These are phyloP conservation scores for Apotomis betuletana DNA, from an alignment of 2,888 invertebrate genomes.

Conservation along the genomic window DNA sequence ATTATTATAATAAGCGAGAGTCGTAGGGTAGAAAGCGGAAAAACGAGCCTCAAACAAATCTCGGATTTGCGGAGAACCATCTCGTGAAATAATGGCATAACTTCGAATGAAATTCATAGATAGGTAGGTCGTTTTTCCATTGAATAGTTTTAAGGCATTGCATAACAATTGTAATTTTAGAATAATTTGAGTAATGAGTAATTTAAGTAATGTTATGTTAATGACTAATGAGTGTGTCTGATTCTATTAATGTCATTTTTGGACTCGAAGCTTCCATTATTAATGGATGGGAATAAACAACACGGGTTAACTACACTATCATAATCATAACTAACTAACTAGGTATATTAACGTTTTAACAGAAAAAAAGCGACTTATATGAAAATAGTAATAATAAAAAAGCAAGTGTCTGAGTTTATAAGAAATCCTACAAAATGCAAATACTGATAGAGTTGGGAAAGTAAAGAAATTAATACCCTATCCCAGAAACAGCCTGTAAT, in stretches of 20 bases:
- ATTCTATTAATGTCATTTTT: not conserved
- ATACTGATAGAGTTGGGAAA: too few relatives aligned
- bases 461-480: too few relatives aligned
- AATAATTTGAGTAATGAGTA: constrained; percentile 32
- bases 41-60: not conserved
- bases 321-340: too few relatives aligned
- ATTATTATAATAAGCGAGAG: constrained; percentile 24
- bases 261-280: not conserved
- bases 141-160: not conserved
- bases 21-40: constrained; percentile 22
- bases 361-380: too few relatives aligned
- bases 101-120: not conserved
- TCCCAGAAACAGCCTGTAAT: too few relatives aligned
- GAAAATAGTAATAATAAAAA: too few relatives aligned
- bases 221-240: not conserved
- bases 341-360: too few relatives aligned
- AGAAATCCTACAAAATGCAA: too few relatives aligned
- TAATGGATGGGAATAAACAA: too few relatives aligned
- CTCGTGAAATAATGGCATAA: not conserved
- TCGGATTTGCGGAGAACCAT: not conserved
- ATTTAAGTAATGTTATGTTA: constrained; percentile 8
- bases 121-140: not conserved
- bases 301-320: too few relatives aligned
- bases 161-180: constrained; percentile 17
- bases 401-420: too few relatives aligned